Evolutionary conservation across 2,888 invertebrate species (phyloP), one percentile per base, ranked within the genome.

Genomic region (Nomada ferruginata): DNA sequence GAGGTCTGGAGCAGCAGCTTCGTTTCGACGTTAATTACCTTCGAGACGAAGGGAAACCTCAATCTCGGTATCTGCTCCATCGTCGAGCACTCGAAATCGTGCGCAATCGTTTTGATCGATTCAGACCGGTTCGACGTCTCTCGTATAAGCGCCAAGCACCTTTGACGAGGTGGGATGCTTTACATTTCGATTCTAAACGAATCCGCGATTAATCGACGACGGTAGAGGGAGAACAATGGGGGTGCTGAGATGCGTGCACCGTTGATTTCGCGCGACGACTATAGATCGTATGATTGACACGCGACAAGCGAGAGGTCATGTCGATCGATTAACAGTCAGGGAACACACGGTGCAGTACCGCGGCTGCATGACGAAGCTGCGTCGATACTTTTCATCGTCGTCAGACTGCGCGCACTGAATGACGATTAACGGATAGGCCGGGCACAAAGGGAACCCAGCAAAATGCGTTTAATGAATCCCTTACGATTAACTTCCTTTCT

Each of bases 301-400:
- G 18, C 66, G 60, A 72, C 63, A 42, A 74, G 18, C 61, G 76
- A 76, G 50, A 44, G 70, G 66, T 73, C 61, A 47, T 52, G 42
- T 23, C 42, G 60, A 7, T 10, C 79, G 73, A 87, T 87, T 85
- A 85, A 72, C 79, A 85, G 85, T 87, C 85, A 47, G 7, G 15
- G 59, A 53, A 71, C 77, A 73, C 42, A 65, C 26, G 78, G 10
- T 47, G 64, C 42, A 59, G 29, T 70, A 76, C 75, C 59, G 64
- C 42, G 74, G 36, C 36, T 59, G 85, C 83, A 85, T 79, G 72
- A 83, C 78, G 74, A 87, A 74, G 71, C 69, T 64, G 76, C 73
- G 79, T 78, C 55, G 69, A 87, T 83, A 73, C 44, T 57, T 81
- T 68, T 79, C 87, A 68, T 83, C 79, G 79, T 52, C 65, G 83